These are phyloP conservation scores for Pyrocoelia pectoralis DNA, from an alignment of 2,888 invertebrate genomes.

Conservation along the genomic window DNA sequence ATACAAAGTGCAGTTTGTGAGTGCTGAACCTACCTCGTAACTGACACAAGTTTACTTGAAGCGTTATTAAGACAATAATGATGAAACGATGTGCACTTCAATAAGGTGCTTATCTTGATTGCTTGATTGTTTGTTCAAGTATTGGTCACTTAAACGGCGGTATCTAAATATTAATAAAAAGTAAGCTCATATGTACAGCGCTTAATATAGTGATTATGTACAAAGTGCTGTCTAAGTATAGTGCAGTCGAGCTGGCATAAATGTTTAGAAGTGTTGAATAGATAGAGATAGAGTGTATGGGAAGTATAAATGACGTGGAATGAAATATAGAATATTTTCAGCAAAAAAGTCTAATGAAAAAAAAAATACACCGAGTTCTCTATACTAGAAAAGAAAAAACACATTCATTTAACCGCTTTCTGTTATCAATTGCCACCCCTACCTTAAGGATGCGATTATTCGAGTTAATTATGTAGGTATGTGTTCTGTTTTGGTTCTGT, in stretches of 20 bases:
- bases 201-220: constrained; percentile 32
- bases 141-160: too few species aligned
- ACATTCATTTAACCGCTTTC: constrained; percentile 16
- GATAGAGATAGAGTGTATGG: constrained; percentile 45
- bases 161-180: constrained; percentile 9
- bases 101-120: background rate
- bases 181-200: constrained; percentile 34
- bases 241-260: constrained; percentile 37
- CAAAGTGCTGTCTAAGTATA: constrained; percentile 38
- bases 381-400: constrained; percentile 24
- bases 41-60: background rate
- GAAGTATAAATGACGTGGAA: constrained; percentile 50
- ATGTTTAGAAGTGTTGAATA: constrained; percentile 40
- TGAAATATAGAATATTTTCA: constrained; percentile 33
- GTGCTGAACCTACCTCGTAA: constrained; percentile 11
- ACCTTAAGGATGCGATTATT: constrained; percentile 24
- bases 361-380: constrained; percentile 30
- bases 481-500: background rate
- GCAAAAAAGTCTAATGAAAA: constrained; percentile 28
- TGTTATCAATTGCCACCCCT: constrained; percentile 44
- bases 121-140: background rate
- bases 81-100: background rate
- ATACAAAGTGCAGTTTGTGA: too few species aligned
- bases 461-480: background rate
- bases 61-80: background rate